Base-by-base conservation (phyloP, 2,113 vertebrate species). In the Tinamus guttatus region DNA sequence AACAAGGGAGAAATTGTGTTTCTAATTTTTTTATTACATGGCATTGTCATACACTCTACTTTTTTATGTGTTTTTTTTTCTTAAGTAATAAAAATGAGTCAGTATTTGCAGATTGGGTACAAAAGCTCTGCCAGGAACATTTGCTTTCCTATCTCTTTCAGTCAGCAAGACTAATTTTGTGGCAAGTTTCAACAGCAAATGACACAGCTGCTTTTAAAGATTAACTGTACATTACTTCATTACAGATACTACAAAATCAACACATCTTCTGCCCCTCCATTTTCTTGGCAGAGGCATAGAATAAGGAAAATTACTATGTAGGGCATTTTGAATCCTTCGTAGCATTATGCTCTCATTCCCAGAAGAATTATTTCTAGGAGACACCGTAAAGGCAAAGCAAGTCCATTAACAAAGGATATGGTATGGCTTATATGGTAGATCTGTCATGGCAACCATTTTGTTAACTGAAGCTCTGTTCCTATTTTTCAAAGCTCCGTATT, bases 211-310 rank as follows among this genome's bases (percentile, higher is more conserved):
- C 30, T 49, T 89, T 89, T 78, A 70, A 63, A 70, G 27, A 11
- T 15, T 70, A 63, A 41, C 8, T 25, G 41, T 40, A 27, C 18
- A 41, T 45, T 12, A 13, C 20, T 89, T 87, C 36, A 27, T 71
- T 81, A 54, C 2, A 87, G 8, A 8, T 54, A 40, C 24, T 84
- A 18, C 14, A 75, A 74, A 91, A 78, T 36, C 36, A 81, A 38
- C 8, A 2, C 21, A 13, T 60, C n/a, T 69, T 15, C 24, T 59
- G 9, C 1, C 2, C 3, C 9, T 2, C 38, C 5, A 13, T 47
- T 15, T 59, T 75, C 40, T 81, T 81, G 21, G 7, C 63, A 90
- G 59, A 76, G 10, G 11, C 47, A 22, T 2, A 56, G 32, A 88
- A 41, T 38, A 63, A 63, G 14, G 28, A 85, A 87, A 56, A 19